phyloP scores from a whole-genome alignment of 1,140 invertebrate genomes.

The Nephila pilipes region DNA sequence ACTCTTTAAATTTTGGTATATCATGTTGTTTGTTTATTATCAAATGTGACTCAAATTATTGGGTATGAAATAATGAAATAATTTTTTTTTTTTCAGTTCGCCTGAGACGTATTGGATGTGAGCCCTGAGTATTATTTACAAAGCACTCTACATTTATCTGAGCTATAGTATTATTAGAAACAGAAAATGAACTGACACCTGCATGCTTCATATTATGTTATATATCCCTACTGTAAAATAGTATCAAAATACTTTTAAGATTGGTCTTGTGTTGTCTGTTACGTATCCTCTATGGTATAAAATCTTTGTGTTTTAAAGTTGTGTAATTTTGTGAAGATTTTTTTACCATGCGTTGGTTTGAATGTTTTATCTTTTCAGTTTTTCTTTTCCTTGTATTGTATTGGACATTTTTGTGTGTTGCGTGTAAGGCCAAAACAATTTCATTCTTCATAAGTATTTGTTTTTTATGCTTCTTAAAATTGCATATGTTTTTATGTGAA shows the following conservation, averaged over 20 bases:
- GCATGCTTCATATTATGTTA: constrained; percentile 20
- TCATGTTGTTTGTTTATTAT: no score
- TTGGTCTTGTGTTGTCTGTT: constrained; percentile 7
- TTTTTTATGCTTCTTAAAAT: neutral
- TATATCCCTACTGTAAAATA: constrained; percentile 41
- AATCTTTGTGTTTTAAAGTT: constrained; percentile 9
- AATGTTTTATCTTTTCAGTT: constrained; percentile 11
- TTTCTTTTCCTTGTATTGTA: neutral
- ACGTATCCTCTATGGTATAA: neutral
- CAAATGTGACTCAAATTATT: no score
- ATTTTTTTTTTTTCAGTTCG: constrained; percentile 54
- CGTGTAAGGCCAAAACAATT: neutral
- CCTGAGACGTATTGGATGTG: constrained; percentile 59
- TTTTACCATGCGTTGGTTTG: constrained; percentile 1
- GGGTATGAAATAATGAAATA: no score
- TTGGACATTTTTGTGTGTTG: neutral
- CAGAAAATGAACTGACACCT: neutral
- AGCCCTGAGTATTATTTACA: constrained; percentile 28
- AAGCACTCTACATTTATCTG: neutral
- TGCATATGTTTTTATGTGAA: neutral
- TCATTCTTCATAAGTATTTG: neutral
- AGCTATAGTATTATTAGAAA: neutral
- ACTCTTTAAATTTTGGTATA: no score
- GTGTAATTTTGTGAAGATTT: constrained; percentile 1
- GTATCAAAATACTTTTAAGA: neutral